Conservation (phyloP, 2,888 invertebrate genomes). For the Lycophotia porphyrea region DNA sequence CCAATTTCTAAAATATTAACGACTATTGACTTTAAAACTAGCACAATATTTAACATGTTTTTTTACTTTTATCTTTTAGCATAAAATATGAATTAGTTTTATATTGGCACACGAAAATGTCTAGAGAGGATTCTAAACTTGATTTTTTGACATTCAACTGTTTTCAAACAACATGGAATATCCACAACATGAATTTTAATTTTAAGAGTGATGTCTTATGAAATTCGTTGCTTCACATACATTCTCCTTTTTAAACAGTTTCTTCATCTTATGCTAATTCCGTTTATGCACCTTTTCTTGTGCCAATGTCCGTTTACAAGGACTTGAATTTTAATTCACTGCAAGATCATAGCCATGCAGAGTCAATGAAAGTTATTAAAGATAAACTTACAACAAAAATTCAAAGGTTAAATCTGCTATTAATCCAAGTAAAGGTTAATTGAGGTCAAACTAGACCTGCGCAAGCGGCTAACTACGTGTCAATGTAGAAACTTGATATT, state of each 20-base stretch:
- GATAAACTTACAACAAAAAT: slow-evolving; percentile 6
- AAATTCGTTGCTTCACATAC: neutral
- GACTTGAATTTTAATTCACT: neutral
- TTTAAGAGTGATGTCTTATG: neutral
- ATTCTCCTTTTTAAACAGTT: neutral
- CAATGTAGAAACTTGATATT: slow-evolving; percentile 23
- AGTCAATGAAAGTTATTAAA: slow-evolving; percentile 5
- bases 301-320: neutral
- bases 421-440: slow-evolving; percentile 48
- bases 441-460: slow-evolving; percentile 27
- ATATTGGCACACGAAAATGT: slow-evolving; percentile 11
- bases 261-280: neutral
- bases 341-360: too few species aligned
- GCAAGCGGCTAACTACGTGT: slow-evolving; percentile 16
- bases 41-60: slow-evolving; percentile 17
- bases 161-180: neutral
- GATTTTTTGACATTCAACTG: slow-evolving; percentile 36
- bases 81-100: slow-evolving; percentile 27
- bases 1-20: slow-evolving; percentile 14
- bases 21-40: slow-evolving; percentile 21
- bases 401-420: slow-evolving; percentile 25
- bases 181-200: too few species aligned
- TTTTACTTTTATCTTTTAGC: slow-evolving; percentile 27
- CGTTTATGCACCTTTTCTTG: neutral
- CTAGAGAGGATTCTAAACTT: slow-evolving; percentile 32